Conservation (phyloP, 2,797 vertebrate genomes). For the Enteromius viviparus region DNA sequence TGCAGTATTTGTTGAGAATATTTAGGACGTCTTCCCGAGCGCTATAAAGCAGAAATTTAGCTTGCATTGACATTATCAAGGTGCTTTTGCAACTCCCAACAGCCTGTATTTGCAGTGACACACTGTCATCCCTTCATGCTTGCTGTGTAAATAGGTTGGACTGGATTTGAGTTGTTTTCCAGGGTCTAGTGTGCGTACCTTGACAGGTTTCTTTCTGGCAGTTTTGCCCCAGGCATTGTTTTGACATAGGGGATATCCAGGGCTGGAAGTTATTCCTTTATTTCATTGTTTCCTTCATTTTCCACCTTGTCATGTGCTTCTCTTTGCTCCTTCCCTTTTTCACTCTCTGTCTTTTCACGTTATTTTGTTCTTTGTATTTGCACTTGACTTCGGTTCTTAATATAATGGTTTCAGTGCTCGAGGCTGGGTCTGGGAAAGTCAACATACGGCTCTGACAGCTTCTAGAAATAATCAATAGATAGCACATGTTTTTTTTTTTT, state of each 20-base stretch:
- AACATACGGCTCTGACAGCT: conserved; percentile 20
- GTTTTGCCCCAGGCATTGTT: conserved; percentile 54
- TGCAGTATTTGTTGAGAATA: neutral
- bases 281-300: conserved; percentile 39
- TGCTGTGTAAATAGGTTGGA: conserved; percentile 46
- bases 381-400: neutral
- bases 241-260: conserved; percentile 43
- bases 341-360: conserved; percentile 11
- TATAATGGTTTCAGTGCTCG: neutral
- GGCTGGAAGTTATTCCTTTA: conserved; percentile 38
- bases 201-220: conserved; percentile 49
- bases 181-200: conserved; percentile 13
- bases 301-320: conserved; percentile 18
- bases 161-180: conserved; percentile 30
- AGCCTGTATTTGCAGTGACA: neutral
- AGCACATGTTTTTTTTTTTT: neutral
- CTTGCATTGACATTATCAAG: neutral
- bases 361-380: conserved; percentile 18
- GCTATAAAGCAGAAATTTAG: neutral
- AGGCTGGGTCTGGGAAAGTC: conserved; percentile 34
- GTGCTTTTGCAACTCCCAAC: neutral
- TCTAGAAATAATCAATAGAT: conserved; percentile 22
- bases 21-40: neutral
- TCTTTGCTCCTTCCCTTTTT: neutral
- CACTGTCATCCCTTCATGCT: neutral